Evolutionary conservation across 1,140 invertebrate species (phyloP), one percentile per base, ranked within the genome.

Genomic region (Hylyphantes graminicola): DNA sequence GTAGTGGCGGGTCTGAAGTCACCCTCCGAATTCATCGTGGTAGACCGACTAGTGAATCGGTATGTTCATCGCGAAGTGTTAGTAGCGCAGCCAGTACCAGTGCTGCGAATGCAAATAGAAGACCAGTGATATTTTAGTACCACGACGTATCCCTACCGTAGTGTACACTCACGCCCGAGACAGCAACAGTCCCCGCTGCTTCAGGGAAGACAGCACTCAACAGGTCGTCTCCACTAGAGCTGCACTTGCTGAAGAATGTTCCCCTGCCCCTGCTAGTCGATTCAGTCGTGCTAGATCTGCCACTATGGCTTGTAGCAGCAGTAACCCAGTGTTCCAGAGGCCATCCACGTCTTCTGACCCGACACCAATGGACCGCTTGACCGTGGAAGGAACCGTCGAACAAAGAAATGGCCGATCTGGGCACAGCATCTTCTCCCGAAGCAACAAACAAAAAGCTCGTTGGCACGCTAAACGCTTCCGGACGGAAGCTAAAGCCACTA

Each of bases 401-500:
- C 65, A 65, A 50, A 72, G 68, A 35, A 79, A 78, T 59, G 72
- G 83, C 13, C 54, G 51, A 51, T 11, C 84, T 0, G 17, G 50
- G 9, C 51, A 48, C 17, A 68, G 53, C 11, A 61, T 53, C 17
- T 51, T 64, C 63, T 64, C 59, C 15, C 92, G 93, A 87, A 95
- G 96, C 93, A 94, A 94, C 12, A 94, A 94, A 87, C 91, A 95
- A 84, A 95, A 97, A 90, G 79, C 67, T 17, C 96, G 95, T 91
- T 94, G 94, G 63, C 94, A 93, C 91, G 94, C 95, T 51, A 95
- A 94, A 88, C 92, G 94, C 68, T 96, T 96, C 89, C 92, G 93
- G 0, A 96, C 96, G 93, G 96, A 98, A 89, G 96, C 95, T 0
- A 97, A 97, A 91, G 96, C 96, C 0, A 96, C 96, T 0, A 97